Evolutionary conservation across 2,888 invertebrate genomes (phyloP).

Genomic region (Lasiommata megera): DNA sequence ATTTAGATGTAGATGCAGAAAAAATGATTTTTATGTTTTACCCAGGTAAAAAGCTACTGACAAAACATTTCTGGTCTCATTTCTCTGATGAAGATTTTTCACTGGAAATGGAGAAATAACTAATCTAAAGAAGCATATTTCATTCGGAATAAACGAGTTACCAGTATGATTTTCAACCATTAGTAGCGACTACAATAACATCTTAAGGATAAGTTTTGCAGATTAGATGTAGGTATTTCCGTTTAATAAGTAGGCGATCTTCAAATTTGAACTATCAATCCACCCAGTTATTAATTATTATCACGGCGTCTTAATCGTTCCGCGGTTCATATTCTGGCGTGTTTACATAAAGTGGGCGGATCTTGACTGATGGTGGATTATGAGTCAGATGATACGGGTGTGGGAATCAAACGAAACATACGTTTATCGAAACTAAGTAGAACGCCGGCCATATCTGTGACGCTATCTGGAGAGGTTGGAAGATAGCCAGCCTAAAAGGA

Average conservation of each 20-base stretch:
- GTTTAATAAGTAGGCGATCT: not conserved
- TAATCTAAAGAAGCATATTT: too few relatives aligned
- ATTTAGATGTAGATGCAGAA: too few relatives aligned
- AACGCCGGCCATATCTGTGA: conserved; percentile 48
- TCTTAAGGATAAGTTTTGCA: too few relatives aligned
- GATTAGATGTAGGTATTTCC: too few relatives aligned
- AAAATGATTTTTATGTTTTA: too few relatives aligned
- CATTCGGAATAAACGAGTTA: not conserved
- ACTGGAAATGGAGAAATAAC: too few relatives aligned
- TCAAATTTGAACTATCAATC: not conserved
- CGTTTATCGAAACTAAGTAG: conserved; percentile 29
- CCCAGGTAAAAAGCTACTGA: too few relatives aligned
- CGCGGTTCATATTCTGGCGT: conserved; percentile 16
- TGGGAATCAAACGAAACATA: conserved; percentile 53
- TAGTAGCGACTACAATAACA: too few relatives aligned
- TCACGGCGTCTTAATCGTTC: conserved; percentile 10
- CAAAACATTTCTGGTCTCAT: too few relatives aligned
- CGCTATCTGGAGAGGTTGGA: conserved; percentile 58
- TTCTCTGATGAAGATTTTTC: too few relatives aligned
- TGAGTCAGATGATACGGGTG: conserved; percentile 68
- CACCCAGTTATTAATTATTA: conserved; percentile 19
- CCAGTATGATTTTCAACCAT: not conserved
- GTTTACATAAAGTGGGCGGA: conserved; percentile 56
- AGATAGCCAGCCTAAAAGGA: conserved; percentile 66
- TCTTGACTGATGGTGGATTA: conserved; percentile 50